Percentiles rank a stretch among this genome's conserved stretches.
Conservation (phyloP, 2,113 vertebrate species). For the Macquaria australasica region DNA sequence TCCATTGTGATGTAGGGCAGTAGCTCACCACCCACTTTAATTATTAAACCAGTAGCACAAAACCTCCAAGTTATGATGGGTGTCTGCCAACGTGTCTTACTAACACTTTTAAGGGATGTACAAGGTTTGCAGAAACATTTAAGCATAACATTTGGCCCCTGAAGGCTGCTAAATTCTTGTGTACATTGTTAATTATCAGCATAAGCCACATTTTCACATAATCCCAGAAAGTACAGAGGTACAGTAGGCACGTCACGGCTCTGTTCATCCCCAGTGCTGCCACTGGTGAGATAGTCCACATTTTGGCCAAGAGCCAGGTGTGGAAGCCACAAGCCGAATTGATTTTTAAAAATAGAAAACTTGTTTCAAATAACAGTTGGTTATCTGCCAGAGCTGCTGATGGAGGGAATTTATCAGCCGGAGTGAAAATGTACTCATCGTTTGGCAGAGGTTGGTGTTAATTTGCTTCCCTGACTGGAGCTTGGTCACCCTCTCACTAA, state of each 20-base stretch:
- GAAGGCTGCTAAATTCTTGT: slow-evolving; percentile 6
- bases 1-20: slow-evolving; percentile 23
- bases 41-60: background rate
- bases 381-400: slow-evolving; percentile 14
- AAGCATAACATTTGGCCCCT: background rate
- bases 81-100: background rate
- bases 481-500: slow-evolving; percentile 39
- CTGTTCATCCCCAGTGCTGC: slow-evolving; percentile 6
- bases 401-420: background rate
- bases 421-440: slow-evolving; percentile 15
- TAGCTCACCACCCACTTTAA: slow-evolving; percentile 30
- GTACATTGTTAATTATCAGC: slow-evolving; percentile 23
- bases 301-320: background rate
- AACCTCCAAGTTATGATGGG: background rate
- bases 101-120: background rate
- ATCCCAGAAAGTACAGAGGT: slow-evolving; percentile 5
- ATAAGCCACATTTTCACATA: slow-evolving; percentile 10
- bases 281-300: background rate
- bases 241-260: background rate
- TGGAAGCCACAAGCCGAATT: slow-evolving; percentile 3
- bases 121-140: background rate
- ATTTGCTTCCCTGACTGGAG: slow-evolving; percentile 30
- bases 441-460: slow-evolving; percentile 38
- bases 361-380: background rate
- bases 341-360: slow-evolving; percentile 24